These are phyloP conservation scores for Athalia rosae DNA, from an alignment of 2,888 invertebrate species.

Conservation along the genomic window DNA sequence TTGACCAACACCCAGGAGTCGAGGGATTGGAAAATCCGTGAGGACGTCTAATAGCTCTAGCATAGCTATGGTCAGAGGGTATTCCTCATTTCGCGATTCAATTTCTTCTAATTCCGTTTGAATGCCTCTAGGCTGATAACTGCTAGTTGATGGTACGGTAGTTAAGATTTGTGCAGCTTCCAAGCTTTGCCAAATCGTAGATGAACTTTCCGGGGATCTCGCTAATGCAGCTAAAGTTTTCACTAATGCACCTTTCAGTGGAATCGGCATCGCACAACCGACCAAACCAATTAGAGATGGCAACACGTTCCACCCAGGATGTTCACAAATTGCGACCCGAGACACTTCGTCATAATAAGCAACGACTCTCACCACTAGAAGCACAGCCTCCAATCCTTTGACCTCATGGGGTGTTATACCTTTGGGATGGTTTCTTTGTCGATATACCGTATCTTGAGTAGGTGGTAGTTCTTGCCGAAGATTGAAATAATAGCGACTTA, in stretches of 20 bases:
- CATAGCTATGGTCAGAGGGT: conserved; percentile 90
- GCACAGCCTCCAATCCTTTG: conserved; percentile 88
- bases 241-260: conserved; percentile 90
- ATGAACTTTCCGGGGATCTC: conserved; percentile 85
- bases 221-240: conserved; percentile 86
- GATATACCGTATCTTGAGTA: conserved; percentile 80
- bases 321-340: conserved; percentile 88
- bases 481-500: conserved; percentile 83
- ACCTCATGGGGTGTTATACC: conserved; percentile 88
- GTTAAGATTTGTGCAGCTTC: conserved; percentile 88
- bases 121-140: conserved; percentile 81
- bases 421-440: conserved; percentile 75
- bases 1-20: conserved; percentile 86
- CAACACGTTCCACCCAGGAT: conserved; percentile 90
- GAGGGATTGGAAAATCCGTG: conserved; percentile 82
- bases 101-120: conserved; percentile 93
- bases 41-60: conserved; percentile 84
- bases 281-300: conserved; percentile 88
- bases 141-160: conserved; percentile 79
- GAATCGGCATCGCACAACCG: conserved; percentile 89
- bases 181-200: conserved; percentile 89
- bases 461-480: conserved; percentile 83
- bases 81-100: conserved; percentile 92
- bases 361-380: conserved; percentile 85
- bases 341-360: conserved; percentile 88